Conservation (phyloP, 2,113 vertebrate species). For the Isurus oxyrinchus region DNA sequence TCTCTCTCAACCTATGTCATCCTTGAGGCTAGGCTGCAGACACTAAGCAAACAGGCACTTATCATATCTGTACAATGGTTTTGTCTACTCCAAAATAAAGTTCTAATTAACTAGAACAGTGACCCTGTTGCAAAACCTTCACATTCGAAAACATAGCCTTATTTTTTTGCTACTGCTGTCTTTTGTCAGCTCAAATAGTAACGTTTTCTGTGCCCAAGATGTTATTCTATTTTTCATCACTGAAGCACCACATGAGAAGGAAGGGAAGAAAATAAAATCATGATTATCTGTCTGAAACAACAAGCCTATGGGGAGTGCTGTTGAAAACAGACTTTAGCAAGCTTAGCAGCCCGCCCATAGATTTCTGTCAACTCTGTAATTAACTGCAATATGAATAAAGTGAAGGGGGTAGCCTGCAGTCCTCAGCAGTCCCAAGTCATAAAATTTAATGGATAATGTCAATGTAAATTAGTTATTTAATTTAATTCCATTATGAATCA, state of each 20-base stretch:
- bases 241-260: background rate
- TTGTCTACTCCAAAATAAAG: background rate
- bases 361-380: background rate
- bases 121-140: slow-evolving; percentile 1
- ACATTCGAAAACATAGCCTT: background rate
- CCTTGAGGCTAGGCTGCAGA: background rate
- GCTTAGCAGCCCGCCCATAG: background rate
- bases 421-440: background rate
- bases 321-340: background rate
- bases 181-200: background rate
- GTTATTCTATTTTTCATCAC: background rate
- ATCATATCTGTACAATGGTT: background rate
- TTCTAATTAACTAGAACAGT: background rate
- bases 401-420: background rate
- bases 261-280: background rate
- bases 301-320: background rate
- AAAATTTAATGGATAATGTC: background rate
- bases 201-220: background rate
- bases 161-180: background rate
- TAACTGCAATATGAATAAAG: background rate
- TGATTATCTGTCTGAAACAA: no score
- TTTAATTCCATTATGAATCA: background rate
- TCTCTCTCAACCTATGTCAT: background rate
- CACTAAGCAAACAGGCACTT: background rate
- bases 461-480: background rate